phyloP scores from a whole-genome alignment of 2,113 vertebrate species.

The Etheostoma spectabile region DNA sequence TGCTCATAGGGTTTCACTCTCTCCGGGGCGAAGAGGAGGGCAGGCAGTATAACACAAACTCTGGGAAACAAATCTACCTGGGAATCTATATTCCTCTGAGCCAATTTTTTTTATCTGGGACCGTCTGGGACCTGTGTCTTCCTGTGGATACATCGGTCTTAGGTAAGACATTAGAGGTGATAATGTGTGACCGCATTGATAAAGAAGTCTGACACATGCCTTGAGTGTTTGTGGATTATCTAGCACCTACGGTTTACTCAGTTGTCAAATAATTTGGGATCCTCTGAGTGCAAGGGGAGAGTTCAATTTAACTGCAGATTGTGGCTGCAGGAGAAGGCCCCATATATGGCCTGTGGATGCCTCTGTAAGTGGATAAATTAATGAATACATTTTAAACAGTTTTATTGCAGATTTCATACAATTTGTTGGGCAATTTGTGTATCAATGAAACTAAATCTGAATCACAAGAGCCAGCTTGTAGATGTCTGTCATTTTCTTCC shows the following conservation, averaged over 20 bases:
- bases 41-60: constrained; percentile 57
- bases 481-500: background rate
- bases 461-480: background rate
- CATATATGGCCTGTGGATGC: background rate
- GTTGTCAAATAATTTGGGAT: constrained; percentile 40
- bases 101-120: constrained; percentile 41
- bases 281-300: constrained; percentile 2
- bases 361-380: constrained; percentile 27
- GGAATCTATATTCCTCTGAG: constrained; percentile 53
- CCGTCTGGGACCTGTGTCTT: constrained; percentile 53
- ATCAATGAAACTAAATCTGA: constrained; percentile 10
- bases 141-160: constrained; percentile 59
- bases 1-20: constrained; percentile 78
- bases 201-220: constrained; percentile 14
- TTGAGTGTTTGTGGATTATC: constrained; percentile 49
- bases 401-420: background rate
- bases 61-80: constrained; percentile 55
- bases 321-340: constrained; percentile 10
- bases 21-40: constrained; percentile 67
- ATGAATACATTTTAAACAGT: background rate
- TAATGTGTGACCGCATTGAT: background rate
- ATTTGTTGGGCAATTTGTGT: background rate
- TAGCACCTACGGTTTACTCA: background rate
- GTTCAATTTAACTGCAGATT: constrained; percentile 6
- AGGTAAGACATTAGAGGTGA: constrained; percentile 72